A percentile compares a stretch with the other conserved stretches of the same genome.
phyloP scores from a whole-genome alignment of 2,113 vertebrate genomes.

The Eudorcas thomsonii region DNA sequence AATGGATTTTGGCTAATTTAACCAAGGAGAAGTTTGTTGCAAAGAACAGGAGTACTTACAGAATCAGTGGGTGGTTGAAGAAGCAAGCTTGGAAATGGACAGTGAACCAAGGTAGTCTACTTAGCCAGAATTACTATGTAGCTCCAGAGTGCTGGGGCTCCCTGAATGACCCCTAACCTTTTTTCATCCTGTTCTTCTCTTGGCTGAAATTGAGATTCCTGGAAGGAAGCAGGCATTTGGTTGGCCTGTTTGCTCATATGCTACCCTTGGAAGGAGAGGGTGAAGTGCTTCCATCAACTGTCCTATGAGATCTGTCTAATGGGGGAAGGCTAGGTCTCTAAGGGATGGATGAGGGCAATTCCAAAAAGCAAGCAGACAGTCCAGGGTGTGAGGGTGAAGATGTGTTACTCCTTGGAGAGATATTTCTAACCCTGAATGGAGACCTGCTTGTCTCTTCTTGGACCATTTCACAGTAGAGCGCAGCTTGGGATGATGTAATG shows the following conservation, averaged over 20 bases:
- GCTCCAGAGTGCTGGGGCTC: background rate
- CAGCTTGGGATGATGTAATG: background rate
- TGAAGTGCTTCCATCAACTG: background rate
- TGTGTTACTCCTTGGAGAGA: background rate
- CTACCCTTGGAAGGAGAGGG: background rate
- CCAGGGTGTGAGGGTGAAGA: background rate
- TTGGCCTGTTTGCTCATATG: background rate
- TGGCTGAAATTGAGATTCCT: background rate
- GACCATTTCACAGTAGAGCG: background rate
- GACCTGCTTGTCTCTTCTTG: background rate
- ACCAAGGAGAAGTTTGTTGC: background rate
- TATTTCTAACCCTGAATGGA: background rate
- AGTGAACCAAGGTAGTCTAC: background rate
- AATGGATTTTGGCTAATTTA: conserved; percentile 1
- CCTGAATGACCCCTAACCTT: background rate
- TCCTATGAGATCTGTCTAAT: background rate
- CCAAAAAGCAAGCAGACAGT: background rate
- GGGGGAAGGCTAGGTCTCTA: background rate
- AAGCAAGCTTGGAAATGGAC: background rate
- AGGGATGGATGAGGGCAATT: background rate
- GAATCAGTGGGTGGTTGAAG: background rate
- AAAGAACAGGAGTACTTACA: background rate
- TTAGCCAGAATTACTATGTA: background rate
- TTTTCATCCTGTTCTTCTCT: background rate
- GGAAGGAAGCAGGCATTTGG: background rate